These are phyloP conservation scores for Athalia circularis DNA, from an alignment of 2,888 invertebrate genomes.

Conservation along the genomic window DNA sequence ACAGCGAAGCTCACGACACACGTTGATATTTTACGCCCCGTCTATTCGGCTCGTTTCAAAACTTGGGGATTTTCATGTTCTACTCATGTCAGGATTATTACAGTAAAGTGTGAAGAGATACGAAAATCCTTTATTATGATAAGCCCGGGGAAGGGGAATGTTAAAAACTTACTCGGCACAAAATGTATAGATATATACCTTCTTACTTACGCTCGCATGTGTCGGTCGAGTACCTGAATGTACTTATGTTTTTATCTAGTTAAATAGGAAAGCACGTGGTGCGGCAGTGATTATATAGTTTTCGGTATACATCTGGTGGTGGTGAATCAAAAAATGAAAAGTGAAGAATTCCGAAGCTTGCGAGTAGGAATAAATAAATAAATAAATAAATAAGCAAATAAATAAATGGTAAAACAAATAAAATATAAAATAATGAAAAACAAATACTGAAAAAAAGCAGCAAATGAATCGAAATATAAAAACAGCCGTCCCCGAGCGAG, in stretches of 20 bases:
- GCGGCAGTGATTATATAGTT: too few species aligned
- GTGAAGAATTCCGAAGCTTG: too few species aligned
- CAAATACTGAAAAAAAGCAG: not conserved
- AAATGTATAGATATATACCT: not conserved
- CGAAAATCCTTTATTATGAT: too few species aligned
- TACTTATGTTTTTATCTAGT: too few species aligned
- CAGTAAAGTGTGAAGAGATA: not conserved
- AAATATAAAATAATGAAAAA: not conserved
- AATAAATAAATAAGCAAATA: not conserved
- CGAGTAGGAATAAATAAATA: too few species aligned
- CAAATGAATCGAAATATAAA: not conserved
- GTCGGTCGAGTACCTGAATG: too few species aligned
- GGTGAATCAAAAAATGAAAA: too few species aligned
- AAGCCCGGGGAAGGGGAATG: not conserved
- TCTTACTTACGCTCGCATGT: too few species aligned
- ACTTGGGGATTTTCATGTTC: slow-evolving; percentile 16
- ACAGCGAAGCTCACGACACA: not conserved
- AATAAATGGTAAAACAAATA: not conserved
- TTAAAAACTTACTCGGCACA: not conserved
- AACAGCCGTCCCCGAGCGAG: not conserved
- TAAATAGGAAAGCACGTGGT: too few species aligned
- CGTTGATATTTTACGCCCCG: slow-evolving; percentile 39
- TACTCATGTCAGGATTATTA: slow-evolving; percentile 15
- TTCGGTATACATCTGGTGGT: too few species aligned
- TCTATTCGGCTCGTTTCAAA: slow-evolving; percentile 23